phyloP scores from a whole-genome alignment of 2,113 vertebrate genomes.

The Thomomys bottae region DNA sequence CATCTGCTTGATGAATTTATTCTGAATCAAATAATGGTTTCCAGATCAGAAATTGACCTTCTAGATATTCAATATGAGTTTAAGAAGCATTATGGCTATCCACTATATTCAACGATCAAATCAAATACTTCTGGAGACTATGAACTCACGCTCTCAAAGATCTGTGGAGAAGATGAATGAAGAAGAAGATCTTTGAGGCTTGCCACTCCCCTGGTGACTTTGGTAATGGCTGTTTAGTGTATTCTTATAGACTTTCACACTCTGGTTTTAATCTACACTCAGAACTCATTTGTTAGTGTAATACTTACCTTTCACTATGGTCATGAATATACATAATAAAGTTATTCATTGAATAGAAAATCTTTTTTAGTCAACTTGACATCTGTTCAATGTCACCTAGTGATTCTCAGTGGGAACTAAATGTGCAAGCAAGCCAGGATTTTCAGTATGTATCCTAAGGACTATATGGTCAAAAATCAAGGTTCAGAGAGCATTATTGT shows the following conservation, averaged over 20 bases:
- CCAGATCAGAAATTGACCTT: slow-evolving; percentile 92
- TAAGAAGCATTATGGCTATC: slow-evolving; percentile 88
- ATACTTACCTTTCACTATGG: neutral
- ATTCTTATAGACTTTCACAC: no score
- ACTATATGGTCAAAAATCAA: slow-evolving; percentile 19
- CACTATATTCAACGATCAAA: slow-evolving; percentile 88
- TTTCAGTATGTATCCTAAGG: neutral
- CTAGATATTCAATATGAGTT: slow-evolving; percentile 91
- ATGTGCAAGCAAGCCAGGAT: neutral
- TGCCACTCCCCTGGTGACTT: no score
- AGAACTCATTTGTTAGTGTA: neutral
- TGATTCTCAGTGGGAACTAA: neutral
- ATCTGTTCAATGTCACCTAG: neutral
- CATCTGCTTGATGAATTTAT: slow-evolving; percentile 83
- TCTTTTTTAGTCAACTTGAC: neutral
- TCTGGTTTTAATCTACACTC: neutral
- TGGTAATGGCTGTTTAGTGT: no score
- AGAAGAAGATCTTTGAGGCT: no score
- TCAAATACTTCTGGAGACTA: no score
- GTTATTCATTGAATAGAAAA: neutral
- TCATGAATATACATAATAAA: neutral
- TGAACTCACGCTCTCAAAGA: no score
- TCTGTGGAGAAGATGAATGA: no score
- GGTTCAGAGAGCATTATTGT: neutral
- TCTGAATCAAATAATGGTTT: slow-evolving; percentile 90